These are phyloP conservation scores for Cololabis saira DNA, from an alignment of 2,113 vertebrate species.

Conservation along the genomic window DNA sequence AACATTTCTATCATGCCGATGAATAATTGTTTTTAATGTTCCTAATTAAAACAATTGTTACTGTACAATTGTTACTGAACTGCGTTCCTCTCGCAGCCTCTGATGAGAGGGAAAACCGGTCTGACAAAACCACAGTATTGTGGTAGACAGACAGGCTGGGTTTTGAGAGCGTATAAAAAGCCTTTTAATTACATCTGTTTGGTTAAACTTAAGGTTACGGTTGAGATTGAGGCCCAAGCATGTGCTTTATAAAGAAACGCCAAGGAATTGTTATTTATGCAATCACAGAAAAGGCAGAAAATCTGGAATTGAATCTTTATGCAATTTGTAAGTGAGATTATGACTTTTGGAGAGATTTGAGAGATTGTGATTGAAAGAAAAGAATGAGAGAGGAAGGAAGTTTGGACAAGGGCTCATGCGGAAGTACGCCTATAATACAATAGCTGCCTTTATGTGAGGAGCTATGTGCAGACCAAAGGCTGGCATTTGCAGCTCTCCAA, in stretches of 20 bases:
- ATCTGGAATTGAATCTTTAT: constrained; percentile 14
- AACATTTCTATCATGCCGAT: constrained; percentile 31
- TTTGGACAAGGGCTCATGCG: constrained; percentile 36
- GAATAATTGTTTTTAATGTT: constrained; percentile 56
- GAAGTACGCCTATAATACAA: constrained; percentile 52
- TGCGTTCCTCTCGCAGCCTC: constrained; percentile 24
- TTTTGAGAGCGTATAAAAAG: constrained; percentile 71
- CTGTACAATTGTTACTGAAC: constrained; percentile 33
- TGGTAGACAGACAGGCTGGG: constrained; percentile 59
- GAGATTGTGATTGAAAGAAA: background rate
- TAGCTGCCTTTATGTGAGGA: constrained; percentile 44
- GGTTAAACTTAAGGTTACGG: constrained; percentile 68
- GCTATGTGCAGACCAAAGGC: constrained; percentile 59
- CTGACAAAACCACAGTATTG: constrained; percentile 65
- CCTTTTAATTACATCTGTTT: constrained; percentile 75
- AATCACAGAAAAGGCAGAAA: constrained; percentile 13
- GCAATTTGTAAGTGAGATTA: background rate
- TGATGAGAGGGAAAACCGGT: constrained; percentile 54
- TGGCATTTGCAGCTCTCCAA: constrained; percentile 57
- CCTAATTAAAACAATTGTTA: constrained; percentile 58
- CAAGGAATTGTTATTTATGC: constrained; percentile 36
- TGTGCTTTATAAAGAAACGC: constrained; percentile 53
- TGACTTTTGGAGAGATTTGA: constrained; percentile 11
- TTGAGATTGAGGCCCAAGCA: constrained; percentile 60
- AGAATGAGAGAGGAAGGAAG: constrained; percentile 3